Percentiles rank a stretch among this genome's conserved stretches.
phyloP scores from a whole-genome alignment of 2,797 vertebrate genomes.

The Cheirogaleus major region DNA sequence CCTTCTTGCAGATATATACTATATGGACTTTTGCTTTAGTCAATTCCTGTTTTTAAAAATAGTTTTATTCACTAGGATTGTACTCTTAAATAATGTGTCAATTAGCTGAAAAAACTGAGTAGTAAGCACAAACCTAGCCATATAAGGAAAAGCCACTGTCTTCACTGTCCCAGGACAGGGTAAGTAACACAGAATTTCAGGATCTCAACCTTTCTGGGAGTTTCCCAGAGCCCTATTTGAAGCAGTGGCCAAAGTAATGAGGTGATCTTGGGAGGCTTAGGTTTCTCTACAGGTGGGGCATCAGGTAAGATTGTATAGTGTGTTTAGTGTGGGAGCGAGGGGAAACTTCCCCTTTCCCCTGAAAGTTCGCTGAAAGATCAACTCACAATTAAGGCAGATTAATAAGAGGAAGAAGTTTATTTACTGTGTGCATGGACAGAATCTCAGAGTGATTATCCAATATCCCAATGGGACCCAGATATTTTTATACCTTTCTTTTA shows the following conservation, averaged over 20 bases:
- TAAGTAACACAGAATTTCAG: not conserved
- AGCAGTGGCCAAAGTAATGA: not conserved
- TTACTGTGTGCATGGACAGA: too few species aligned
- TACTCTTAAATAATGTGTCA: not conserved
- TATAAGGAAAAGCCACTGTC: not conserved
- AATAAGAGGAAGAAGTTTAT: too few species aligned
- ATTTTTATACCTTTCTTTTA: too few species aligned
- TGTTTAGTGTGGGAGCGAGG: not conserved
- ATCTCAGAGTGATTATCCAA: too few species aligned
- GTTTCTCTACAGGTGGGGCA: not conserved
- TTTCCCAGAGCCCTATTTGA: not conserved
- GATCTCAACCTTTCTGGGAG: not conserved
- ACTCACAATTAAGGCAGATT: too few species aligned
- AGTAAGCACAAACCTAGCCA: not conserved
- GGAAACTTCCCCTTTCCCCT: too few species aligned
- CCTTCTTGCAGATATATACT: not conserved
- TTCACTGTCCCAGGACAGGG: not conserved
- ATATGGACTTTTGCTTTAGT: not conserved
- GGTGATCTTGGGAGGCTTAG: not conserved
- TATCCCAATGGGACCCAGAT: too few species aligned
- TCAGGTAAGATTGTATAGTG: not conserved
- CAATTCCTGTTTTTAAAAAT: not conserved
- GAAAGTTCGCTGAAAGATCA: too few species aligned
- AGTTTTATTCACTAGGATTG: not conserved
- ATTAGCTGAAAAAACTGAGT: not conserved